Conservation (phyloP, 2,888 invertebrate genomes). For the Apodemia duryi region DNA sequence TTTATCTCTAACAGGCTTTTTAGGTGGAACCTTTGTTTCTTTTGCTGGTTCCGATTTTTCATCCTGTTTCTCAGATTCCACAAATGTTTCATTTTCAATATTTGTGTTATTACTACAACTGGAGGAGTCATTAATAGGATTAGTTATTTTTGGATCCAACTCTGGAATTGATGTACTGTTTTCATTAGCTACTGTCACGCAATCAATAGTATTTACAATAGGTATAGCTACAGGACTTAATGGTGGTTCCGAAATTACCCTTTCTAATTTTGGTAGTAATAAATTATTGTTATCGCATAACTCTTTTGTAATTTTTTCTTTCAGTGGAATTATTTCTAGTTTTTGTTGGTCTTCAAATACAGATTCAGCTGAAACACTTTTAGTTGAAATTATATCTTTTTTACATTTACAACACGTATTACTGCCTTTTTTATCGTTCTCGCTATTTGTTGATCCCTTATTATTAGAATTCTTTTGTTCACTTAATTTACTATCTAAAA, state of each 20-base stretch:
- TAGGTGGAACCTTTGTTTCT: conserved; percentile 32
- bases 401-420: conserved; percentile 15
- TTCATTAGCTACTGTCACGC: neutral
- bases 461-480: neutral
- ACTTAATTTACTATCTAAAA: neutral
- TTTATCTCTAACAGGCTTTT: conserved; percentile 73
- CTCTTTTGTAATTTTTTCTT: neutral
- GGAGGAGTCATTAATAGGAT: conserved; percentile 18
- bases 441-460: neutral
- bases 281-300: neutral
- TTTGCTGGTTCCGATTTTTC: conserved; percentile 22
- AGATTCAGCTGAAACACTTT: conserved; percentile 5
- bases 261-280: neutral
- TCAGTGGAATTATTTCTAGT: neutral
- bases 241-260: conserved; percentile 6
- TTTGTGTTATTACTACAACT: conserved; percentile 7
- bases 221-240: neutral
- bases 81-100: neutral
- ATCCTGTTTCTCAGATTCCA: conserved; percentile 7
- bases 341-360: neutral
- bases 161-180: neutral
- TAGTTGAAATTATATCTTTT: conserved; percentile 12
- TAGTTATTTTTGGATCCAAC: neutral
- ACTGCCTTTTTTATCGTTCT: neutral
- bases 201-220: neutral